Conservation (phyloP, 2,888 invertebrate species). For the Diogma glabrata region DNA sequence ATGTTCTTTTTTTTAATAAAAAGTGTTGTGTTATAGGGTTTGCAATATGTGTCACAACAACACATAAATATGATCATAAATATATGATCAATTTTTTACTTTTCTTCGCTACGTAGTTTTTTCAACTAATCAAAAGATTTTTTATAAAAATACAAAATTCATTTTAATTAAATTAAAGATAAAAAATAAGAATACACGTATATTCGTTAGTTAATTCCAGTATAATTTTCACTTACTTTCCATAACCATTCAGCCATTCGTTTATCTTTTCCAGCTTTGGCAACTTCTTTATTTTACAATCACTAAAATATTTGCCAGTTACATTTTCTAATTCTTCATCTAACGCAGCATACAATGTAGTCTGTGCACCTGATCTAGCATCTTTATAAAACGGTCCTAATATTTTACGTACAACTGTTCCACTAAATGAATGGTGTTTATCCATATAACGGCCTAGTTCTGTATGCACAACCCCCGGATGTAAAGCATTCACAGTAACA, state of each 20-base stretch:
- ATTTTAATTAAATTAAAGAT: neutral
- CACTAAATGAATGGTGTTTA: neutral
- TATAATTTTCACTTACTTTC: conserved; percentile 35
- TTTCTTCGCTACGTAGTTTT: too few relatives aligned
- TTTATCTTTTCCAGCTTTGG: conserved; percentile 41
- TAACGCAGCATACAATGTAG: conserved; percentile 31
- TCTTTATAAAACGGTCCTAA: conserved; percentile 30
- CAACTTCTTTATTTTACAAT: conserved; percentile 45
- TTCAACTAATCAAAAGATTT: too few relatives aligned
- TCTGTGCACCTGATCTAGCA: conserved; percentile 32
- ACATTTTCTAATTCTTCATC: conserved; percentile 31
- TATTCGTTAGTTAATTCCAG: neutral
- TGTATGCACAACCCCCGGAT: conserved; percentile 77
- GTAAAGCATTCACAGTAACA: conserved; percentile 68
- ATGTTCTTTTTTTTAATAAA: too few relatives aligned
- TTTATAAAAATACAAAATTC: neutral
- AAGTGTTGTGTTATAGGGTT: too few relatives aligned
- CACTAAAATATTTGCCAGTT: conserved; percentile 39
- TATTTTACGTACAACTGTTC: conserved; percentile 21
- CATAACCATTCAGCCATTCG: conserved; percentile 47
- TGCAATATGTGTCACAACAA: too few relatives aligned
- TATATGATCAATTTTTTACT: neutral
- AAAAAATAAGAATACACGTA: neutral
- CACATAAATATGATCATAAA: too few relatives aligned
- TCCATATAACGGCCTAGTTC: conserved; percentile 62